Evolutionary conservation across 2,113 vertebrate genomes (phyloP), one percentile per base, ranked within the genome.

Genomic region (Equus przewalskii): DNA sequence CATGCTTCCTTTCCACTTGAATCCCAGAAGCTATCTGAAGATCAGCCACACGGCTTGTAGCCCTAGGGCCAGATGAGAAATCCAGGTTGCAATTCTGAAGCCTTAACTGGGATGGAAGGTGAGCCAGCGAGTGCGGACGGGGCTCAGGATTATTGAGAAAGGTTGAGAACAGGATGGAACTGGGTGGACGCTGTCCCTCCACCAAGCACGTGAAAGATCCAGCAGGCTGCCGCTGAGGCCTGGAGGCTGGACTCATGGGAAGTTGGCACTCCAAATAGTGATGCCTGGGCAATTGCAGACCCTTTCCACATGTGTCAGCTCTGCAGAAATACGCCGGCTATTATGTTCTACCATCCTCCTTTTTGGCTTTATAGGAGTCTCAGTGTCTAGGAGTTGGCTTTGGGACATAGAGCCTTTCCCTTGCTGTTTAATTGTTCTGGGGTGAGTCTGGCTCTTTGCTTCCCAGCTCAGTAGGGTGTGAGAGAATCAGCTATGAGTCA

Each of bases 401-500:
- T 44, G 41, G 46, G 81, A 84, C 41, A 21, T 6, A 15, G 24
- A 36, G 72, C 41, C 80, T 95, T 83, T 33, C 44, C 15, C 14
- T 85, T 24, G 7, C 78, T 56, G 2, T 56, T 51, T 4, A 60
- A 44, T 54, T 5, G 1, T 70, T 65, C 46, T 64, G 26, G 79
- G n/a, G 16, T 54, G 73, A 90, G 16, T 33, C 56, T 65, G 14
- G 15, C 88, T 72, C 83, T 67, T 54, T 41, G 60, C 69, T 85
- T 36, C 91, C 41, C 21, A 0, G 1, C 33, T 21, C 2, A 3
- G 3, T 1, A 44, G 49, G 49, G 60, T 3, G 0, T 22, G 78
- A 87, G 41, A 94, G 44, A 96, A 76, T 67, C 80, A 78, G 70
- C 70, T 36, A 6, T 12, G 49, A 81, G 36, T 51, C 86, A 79